Percentiles rank a stretch among this genome's conserved stretches.
Conservation (phyloP, 2,113 vertebrate genomes). For the Lycocorax pyrrhopterus region DNA sequence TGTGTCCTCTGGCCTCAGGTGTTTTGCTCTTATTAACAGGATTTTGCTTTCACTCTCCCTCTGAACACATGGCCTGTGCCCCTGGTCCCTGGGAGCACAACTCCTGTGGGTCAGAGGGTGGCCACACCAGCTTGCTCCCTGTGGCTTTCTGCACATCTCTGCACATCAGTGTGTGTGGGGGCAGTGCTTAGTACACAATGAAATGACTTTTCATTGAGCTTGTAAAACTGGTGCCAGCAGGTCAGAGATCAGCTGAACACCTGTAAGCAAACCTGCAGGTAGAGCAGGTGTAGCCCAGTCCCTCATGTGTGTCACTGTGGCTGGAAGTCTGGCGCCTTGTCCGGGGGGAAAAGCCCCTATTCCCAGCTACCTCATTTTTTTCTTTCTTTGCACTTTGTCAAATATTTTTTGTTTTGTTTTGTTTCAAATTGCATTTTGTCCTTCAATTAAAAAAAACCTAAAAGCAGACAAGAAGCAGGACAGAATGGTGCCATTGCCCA, state of each 20-base stretch:
- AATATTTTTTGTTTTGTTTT: not conserved
- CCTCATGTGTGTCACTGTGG: not conserved
- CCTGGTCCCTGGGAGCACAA: fast-evolving
- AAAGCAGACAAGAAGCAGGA: conserved; percentile 24
- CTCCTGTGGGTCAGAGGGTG: not conserved
- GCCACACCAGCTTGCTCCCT: not conserved
- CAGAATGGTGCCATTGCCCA: conserved; percentile 40
- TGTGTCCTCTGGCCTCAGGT: not conserved
- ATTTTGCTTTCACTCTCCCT: not conserved
- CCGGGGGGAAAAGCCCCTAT: not conserved
- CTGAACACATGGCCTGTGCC: not conserved
- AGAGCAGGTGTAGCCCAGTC: not conserved
- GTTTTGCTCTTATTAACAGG: not conserved
- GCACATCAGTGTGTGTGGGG: not conserved
- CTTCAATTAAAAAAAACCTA: conserved; percentile 51
- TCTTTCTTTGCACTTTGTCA: conserved; percentile 39
- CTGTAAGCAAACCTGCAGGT: not conserved
- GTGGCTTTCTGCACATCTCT: not conserved
- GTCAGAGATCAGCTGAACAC: not conserved
- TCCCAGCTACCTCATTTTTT: conserved; percentile 58
- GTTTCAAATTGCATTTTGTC: conserved; percentile 6
- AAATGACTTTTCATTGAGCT: not conserved
- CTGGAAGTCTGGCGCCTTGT: not conserved
- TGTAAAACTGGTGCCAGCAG: not conserved
- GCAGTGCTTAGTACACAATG: not conserved